Evolutionary conservation across 1,140 invertebrate species (phyloP).

Genomic region (Oedothorax gibbosus): DNA sequence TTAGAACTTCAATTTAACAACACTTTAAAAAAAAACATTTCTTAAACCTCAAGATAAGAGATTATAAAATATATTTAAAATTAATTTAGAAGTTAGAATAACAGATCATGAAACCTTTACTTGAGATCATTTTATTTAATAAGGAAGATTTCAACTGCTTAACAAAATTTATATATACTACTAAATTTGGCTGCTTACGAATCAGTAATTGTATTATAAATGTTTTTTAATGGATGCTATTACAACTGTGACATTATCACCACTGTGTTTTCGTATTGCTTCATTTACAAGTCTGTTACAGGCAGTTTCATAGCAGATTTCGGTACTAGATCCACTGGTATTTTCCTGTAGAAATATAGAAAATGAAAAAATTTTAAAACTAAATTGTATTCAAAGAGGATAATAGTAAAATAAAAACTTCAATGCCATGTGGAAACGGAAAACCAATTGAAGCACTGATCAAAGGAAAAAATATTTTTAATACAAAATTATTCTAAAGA

Average conservation of each 20-base stretch:
- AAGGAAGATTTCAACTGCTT: not conserved
- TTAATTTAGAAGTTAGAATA: not conserved
- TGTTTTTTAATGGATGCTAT: conserved; percentile 64
- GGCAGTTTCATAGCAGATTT: conserved; percentile 66
- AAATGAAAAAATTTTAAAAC: not conserved
- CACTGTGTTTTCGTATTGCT: conserved; percentile 70
- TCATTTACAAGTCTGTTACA: conserved; percentile 69
- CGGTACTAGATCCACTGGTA: conserved; percentile 27
- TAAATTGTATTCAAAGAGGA: too few species aligned
- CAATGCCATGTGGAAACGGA: too few species aligned
- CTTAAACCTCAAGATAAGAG: too few species aligned
- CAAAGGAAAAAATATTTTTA: not conserved
- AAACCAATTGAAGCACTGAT: too few species aligned
- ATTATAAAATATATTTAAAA: not conserved
- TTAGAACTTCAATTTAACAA: too few species aligned
- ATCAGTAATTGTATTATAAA: conserved; percentile 12
- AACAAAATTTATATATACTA: not conserved
- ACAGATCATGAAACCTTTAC: not conserved
- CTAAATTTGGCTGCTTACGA: not conserved
- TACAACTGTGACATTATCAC: conserved; percentile 72
- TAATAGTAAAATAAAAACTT: too few species aligned
- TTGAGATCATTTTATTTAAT: not conserved
- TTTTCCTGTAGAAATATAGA: conserved; percentile 60
- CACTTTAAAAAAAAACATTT: too few species aligned
- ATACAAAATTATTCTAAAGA: too few species aligned